Percentiles rank a stretch among this genome's conserved stretches.
Conservation (phyloP, 2,797 vertebrate species). For the Tiaroga cobitis region DNA sequence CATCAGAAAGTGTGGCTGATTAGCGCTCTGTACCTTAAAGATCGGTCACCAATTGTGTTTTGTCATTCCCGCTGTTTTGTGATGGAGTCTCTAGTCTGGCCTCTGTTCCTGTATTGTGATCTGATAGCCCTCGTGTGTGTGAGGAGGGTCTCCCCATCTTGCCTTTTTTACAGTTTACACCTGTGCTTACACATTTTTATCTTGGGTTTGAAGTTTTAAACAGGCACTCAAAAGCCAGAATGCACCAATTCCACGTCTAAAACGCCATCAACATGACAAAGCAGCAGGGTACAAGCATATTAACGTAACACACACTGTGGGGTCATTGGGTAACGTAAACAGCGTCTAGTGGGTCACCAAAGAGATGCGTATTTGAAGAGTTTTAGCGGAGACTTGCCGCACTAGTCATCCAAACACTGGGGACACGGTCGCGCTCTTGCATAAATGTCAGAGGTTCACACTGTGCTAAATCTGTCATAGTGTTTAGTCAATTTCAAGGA, state of each 20-base stretch:
- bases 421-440: conserved; percentile 43
- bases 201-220: background rate
- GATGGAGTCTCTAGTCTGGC: background rate
- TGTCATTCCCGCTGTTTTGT: background rate
- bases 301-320: background rate
- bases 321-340: conserved; percentile 41
- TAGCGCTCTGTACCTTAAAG: background rate
- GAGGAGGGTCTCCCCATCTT: conserved; percentile 41
- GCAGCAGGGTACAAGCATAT: background rate
- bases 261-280: background rate
- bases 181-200: conserved; percentile 35
- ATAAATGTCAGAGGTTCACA: conserved; percentile 81
- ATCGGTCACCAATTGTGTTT: background rate
- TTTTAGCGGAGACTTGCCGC: conserved; percentile 55
- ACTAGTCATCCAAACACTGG: conserved; percentile 63
- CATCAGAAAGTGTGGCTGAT: conserved; percentile 2
- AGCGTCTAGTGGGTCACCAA: conserved; percentile 17
- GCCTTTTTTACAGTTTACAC: conserved; percentile 52
- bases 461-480: conserved; percentile 80
- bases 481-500: conserved; percentile 77
- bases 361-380: conserved; percentile 64
- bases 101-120: background rate
- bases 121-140: background rate
- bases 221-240: background rate
- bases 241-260: conserved; percentile 5